These are phyloP conservation scores for Anoplophora glabripennis DNA, from an alignment of 1,140 invertebrate species.

Conservation along the genomic window DNA sequence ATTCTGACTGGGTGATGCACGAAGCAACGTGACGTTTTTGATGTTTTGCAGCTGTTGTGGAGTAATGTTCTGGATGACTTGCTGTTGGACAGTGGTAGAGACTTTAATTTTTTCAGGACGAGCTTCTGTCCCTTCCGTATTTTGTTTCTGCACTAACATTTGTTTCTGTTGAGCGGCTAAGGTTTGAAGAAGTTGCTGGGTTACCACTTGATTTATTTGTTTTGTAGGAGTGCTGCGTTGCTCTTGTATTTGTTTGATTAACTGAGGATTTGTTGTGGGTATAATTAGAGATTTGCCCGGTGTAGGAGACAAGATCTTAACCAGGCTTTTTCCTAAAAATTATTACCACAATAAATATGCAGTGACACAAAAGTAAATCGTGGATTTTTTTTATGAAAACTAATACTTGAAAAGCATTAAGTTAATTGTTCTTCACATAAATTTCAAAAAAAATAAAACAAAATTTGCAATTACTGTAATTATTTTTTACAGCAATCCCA, in stretches of 20 bases:
- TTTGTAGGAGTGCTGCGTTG: conserved; percentile 26
- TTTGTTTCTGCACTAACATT: conserved; percentile 17
- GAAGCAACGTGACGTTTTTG: conserved; percentile 42
- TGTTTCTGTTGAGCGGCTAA: conserved; percentile 36
- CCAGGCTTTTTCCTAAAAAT: conserved; percentile 34
- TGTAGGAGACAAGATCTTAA: conserved; percentile 46
- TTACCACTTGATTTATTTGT: conserved; percentile 31
- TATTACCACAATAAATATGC: too few relatives aligned
- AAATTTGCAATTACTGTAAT: too few relatives aligned
- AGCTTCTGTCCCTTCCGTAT: conserved; percentile 11
- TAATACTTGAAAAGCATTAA: too few relatives aligned
- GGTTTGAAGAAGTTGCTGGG: conserved; percentile 38
- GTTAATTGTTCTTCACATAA: too few relatives aligned
- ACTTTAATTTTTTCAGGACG: conserved; percentile 32
- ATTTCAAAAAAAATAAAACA: too few relatives aligned
- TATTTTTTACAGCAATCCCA: too few relatives aligned
- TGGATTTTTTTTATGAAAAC: too few relatives aligned
- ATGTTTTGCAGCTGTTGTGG: conserved; percentile 43
- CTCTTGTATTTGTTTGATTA: conserved; percentile 40
- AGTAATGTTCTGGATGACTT: conserved; percentile 42
- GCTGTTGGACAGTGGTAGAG: conserved; percentile 31
- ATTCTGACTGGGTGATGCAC: conserved; percentile 25
- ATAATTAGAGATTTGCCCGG: conserved; percentile 45
- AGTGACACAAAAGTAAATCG: too few relatives aligned
- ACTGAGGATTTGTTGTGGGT: conserved; percentile 34